These are phyloP conservation scores for Lithobates sylvaticus DNA, from an alignment of 2,797 vertebrate species.

Conservation along the genomic window DNA sequence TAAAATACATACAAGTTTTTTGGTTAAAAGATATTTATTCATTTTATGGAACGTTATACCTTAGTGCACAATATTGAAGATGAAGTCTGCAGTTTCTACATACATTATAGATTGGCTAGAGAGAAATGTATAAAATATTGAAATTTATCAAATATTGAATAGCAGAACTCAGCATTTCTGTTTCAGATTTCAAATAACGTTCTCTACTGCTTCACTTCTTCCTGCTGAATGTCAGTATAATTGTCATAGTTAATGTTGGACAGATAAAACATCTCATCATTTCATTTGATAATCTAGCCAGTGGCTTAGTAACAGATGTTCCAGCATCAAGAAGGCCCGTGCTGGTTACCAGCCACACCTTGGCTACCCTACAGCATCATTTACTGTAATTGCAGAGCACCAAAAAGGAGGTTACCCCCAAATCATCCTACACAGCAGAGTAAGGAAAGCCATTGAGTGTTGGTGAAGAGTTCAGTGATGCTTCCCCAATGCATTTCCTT, in stretches of 20 bases:
- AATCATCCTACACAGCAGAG: too few relatives aligned
- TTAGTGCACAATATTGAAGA: background rate
- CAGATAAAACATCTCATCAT: background rate
- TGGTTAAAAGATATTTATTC: too few relatives aligned
- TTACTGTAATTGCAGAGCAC: too few relatives aligned
- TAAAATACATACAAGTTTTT: too few relatives aligned
- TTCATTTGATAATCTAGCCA: background rate
- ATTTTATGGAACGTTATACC: background rate
- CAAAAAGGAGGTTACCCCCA: too few relatives aligned
- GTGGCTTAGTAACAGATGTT: background rate
- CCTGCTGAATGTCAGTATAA: background rate
- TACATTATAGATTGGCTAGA: background rate
- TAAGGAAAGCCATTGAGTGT: too few relatives aligned
- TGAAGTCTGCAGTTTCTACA: background rate
- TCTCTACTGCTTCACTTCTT: background rate
- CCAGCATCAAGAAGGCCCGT: background rate
- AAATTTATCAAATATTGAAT: slow-evolving; percentile 15
- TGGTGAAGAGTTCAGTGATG: too few relatives aligned
- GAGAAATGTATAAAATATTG: slow-evolving; percentile 14
- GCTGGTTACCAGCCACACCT: background rate
- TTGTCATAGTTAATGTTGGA: background rate
- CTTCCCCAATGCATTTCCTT: too few relatives aligned
- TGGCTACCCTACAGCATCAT: too few relatives aligned
- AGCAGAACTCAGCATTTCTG: background rate
- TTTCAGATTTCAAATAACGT: background rate